Percentiles rank a stretch among this genome's conserved stretches.
Evolutionary conservation across 2,888 invertebrate species (phyloP).

Genomic region (Acleris sparsana): DNA sequence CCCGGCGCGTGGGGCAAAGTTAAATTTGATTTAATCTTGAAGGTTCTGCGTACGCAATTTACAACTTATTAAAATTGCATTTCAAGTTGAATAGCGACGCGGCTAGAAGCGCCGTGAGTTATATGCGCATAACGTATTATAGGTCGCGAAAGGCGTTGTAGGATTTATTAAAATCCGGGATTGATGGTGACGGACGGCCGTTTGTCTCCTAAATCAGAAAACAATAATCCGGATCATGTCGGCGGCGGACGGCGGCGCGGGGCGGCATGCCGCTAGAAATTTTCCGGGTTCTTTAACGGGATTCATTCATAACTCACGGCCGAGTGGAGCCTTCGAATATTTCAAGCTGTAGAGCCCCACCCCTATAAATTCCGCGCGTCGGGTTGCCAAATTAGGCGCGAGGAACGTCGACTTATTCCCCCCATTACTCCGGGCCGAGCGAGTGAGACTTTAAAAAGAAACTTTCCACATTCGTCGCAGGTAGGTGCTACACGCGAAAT

Average conservation of each 20-base stretch:
- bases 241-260: slow-evolving; percentile 47
- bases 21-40: slow-evolving; percentile 37
- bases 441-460: slow-evolving; percentile 38
- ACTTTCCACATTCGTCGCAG: slow-evolving; percentile 36
- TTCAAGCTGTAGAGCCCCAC: slow-evolving; percentile 75
- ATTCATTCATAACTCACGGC: slow-evolving; percentile 83
- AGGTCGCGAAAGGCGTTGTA: slow-evolving; percentile 3
- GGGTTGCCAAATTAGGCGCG: slow-evolving; percentile 83
- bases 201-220: slow-evolving; percentile 38
- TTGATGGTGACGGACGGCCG: slow-evolving; percentile 32
- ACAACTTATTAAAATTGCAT: slow-evolving; percentile 38
- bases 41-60: slow-evolving; percentile 37
- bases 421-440: slow-evolving; percentile 36
- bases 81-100: slow-evolving; percentile 33
- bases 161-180: slow-evolving; percentile 28
- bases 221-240: slow-evolving; percentile 41
- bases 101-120: slow-evolving; percentile 27
- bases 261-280: slow-evolving; percentile 73
- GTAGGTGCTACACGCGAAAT: slow-evolving; percentile 23
- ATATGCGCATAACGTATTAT: slow-evolving; percentile 29
- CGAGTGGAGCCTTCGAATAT: slow-evolving; percentile 82
- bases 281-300: slow-evolving; percentile 83
- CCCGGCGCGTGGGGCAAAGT: slow-evolving; percentile 36
- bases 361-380: slow-evolving; percentile 82
- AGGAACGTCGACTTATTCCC: slow-evolving; percentile 65